Base-by-base conservation (phyloP, 1,140 invertebrate species). In the Lineus longissimus region DNA sequence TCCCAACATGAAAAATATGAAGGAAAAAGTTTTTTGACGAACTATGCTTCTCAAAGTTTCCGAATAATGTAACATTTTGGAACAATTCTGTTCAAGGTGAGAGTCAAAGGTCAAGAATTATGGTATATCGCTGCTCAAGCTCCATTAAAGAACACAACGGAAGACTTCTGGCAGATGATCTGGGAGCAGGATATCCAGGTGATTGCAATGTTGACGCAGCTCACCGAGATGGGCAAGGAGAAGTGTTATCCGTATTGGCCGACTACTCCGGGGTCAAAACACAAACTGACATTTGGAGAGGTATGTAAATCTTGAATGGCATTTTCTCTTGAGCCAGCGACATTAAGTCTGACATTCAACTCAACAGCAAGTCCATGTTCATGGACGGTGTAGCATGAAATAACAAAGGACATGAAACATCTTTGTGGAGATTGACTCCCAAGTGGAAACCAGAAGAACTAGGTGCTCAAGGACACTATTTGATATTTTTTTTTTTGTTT, bases 101-200 rank as follows among this genome's bases (percentile, higher is more conserved):
- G 23, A 29, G 56, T 58, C 22, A 40, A 30, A 23, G 56, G 29
- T 40, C 29, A 67, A 40, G 63, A 73, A 7, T 76, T 75, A 73
- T 73, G 75, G 19, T 95, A 94, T 80, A 91, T 94, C 59, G 94
- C 96, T 51, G 93, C 94, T 1, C 94, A 98, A 85, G 94, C 97
- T 83, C 95, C 95, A 0, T 76, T 97, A 59, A 91, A 93, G 30
- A 85, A 86, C 63, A 97, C 94, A 0, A 88, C 93, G 60, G 85
- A 87, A 65, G 95, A 97, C 83, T 97, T 98, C 81, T 97, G 95
- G 95, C 86, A 94, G 80, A 90, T 91, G 83, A 86, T 91, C 40
- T 94, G 91, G 91, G 90, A 93, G 79, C 86, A 88, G 31, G 88
- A 92, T 78, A 88, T 91, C 0, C 87, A 89, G 51, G 94, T 92